phyloP scores from a whole-genome alignment of 2,888 invertebrate species.

The Ametastegia equiseti region DNA sequence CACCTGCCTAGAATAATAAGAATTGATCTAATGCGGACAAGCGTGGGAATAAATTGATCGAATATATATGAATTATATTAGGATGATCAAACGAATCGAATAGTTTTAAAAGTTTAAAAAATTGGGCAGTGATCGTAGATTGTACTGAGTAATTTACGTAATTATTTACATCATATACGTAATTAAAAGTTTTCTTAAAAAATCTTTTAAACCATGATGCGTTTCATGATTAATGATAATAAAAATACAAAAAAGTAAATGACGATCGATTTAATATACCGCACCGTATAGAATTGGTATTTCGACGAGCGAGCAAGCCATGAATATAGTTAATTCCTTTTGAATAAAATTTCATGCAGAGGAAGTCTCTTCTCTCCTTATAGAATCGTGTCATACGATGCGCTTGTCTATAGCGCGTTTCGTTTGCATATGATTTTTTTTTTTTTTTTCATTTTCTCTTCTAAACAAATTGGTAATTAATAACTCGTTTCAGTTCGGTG shows the following conservation, averaged over 20 bases:
- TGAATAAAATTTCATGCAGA: slow-evolving; percentile 18
- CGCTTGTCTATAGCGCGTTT: no score
- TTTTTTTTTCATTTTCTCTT: neutral
- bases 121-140: slow-evolving; percentile 24
- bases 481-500: slow-evolving; percentile 46
- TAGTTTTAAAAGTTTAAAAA: neutral
- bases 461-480: slow-evolving; percentile 8
- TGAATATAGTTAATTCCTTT: slow-evolving; percentile 15
- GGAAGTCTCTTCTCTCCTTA: slow-evolving; percentile 45
- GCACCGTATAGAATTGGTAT: neutral
- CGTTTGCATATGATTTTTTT: neutral
- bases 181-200: neutral
- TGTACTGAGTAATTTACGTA: neutral
- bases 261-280: neutral
- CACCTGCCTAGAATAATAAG: no score
- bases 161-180: neutral
- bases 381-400: slow-evolving; percentile 9
- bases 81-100: neutral
- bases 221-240: neutral
- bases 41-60: neutral
- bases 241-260: neutral
- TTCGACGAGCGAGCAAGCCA: slow-evolving; percentile 4
- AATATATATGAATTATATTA: no score
- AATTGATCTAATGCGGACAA: neutral
- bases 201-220: neutral